Evolutionary conservation across 2,797 vertebrate genomes (phyloP).

Genomic region (Labroides dimidiatus): DNA sequence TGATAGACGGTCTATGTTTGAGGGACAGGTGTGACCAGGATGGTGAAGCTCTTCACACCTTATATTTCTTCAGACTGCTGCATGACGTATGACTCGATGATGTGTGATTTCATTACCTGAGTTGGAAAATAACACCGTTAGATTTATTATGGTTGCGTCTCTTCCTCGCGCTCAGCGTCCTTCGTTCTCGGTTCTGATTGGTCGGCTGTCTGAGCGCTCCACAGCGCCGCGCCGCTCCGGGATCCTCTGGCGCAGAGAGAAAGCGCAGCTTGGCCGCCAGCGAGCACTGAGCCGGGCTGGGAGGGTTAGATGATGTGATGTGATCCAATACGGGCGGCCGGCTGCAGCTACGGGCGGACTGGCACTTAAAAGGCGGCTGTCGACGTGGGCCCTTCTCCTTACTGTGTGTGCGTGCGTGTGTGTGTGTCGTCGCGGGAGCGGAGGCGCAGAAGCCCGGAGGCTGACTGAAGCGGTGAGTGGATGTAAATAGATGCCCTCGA

Average conservation of each 20-base stretch:
- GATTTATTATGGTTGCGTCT: slow-evolving; percentile 64
- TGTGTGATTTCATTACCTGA: slow-evolving; percentile 77
- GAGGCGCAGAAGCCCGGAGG: slow-evolving; percentile 60
- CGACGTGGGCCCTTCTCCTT: slow-evolving; percentile 51
- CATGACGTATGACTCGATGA: slow-evolving; percentile 70
- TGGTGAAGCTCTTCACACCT: not conserved
- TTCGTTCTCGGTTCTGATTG: slow-evolving; percentile 78
- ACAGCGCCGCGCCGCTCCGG: slow-evolving; percentile 64
- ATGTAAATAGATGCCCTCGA: slow-evolving; percentile 72
- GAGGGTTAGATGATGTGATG: slow-evolving; percentile 70
- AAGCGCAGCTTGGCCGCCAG: slow-evolving; percentile 66
- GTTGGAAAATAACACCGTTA: slow-evolving; percentile 54
- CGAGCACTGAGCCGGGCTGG: slow-evolving; percentile 59
- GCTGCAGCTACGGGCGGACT: slow-evolving; percentile 68
- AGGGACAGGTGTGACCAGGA: not conserved
- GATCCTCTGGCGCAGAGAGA: slow-evolving; percentile 77
- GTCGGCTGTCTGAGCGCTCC: slow-evolving; percentile 47
- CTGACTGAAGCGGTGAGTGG: slow-evolving; percentile 71
- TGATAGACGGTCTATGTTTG: not conserved
- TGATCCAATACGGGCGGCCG: slow-evolving; percentile 72
- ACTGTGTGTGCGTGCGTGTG: slow-evolving; percentile 34
- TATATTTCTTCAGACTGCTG: slow-evolving; percentile 5
- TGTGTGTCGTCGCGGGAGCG: slow-evolving; percentile 49
- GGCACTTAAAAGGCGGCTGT: slow-evolving; percentile 67
- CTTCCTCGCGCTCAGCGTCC: slow-evolving; percentile 40